Conservation (phyloP, 2,888 invertebrate genomes). For the Coenonympha glycerion region DNA sequence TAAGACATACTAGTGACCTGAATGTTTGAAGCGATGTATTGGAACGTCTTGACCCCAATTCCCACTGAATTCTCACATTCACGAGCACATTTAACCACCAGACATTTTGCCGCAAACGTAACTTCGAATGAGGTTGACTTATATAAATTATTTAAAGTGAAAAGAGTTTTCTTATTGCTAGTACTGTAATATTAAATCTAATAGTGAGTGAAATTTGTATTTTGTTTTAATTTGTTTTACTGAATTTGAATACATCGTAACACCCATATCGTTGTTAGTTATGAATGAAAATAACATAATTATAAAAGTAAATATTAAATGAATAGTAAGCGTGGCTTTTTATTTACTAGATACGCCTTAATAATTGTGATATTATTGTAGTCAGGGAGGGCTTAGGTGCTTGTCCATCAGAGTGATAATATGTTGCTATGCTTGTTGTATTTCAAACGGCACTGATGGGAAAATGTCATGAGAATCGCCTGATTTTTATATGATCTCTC, state of each 20-base stretch:
- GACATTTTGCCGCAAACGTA: constrained; percentile 61
- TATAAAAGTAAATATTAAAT: constrained; percentile 77
- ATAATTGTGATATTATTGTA: not conserved
- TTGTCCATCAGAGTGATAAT: no score
- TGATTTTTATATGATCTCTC: no score
- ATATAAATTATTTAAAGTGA: constrained; percentile 72
- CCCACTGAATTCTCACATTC: constrained; percentile 73
- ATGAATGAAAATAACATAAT: constrained; percentile 77
- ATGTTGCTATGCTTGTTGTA: no score
- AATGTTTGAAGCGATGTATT: constrained; percentile 70
- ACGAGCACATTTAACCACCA: constrained; percentile 67
- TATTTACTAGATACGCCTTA: constrained; percentile 49
- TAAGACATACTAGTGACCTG: constrained; percentile 76
- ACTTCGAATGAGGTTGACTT: constrained; percentile 70
- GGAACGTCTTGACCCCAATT: constrained; percentile 67
- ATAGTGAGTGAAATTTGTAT: constrained; percentile 76
- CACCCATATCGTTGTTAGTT: constrained; percentile 77
- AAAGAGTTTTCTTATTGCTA: constrained; percentile 69
- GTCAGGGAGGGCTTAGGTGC: not conserved
- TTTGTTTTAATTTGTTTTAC: constrained; percentile 75
- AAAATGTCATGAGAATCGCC: no score
- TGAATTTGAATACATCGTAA: constrained; percentile 75
- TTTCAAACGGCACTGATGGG: no score
- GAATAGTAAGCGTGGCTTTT: constrained; percentile 70
- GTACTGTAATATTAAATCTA: constrained; percentile 74